These are phyloP conservation scores for Heteromyza rotundicornis DNA, from an alignment of 2,888 invertebrate genomes.

Conservation along the genomic window DNA sequence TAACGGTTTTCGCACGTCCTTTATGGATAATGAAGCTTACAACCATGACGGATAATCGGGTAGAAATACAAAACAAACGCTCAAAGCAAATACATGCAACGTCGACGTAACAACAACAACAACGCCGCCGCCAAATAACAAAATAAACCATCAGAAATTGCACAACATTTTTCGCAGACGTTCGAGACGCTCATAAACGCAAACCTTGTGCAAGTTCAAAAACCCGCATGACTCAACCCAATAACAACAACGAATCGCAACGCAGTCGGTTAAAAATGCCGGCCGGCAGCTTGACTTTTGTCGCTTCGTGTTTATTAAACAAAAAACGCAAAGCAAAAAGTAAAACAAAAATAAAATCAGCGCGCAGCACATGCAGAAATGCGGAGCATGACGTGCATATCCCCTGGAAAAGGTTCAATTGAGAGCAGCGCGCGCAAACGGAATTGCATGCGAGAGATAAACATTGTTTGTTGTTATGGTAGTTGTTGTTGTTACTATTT, in stretches of 20 bases:
- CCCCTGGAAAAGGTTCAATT: conserved; percentile 28
- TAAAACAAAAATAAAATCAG: conserved; percentile 1
- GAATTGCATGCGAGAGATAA: not conserved
- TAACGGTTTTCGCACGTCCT: too few relatives aligned
- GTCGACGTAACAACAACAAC: not conserved
- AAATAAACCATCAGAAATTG: too few relatives aligned
- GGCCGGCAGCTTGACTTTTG: conserved; percentile 40
- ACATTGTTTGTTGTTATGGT: not conserved
- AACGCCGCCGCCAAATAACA: not conserved
- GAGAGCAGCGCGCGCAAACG: conserved; percentile 23
- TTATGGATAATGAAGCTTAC: too few relatives aligned
- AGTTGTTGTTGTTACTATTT: not conserved
- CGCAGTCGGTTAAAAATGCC: conserved; percentile 45
- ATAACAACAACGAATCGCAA: conserved; percentile 23
- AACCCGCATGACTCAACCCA: conserved; percentile 45
- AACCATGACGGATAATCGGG: too few relatives aligned
- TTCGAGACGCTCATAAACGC: conserved; percentile 15
- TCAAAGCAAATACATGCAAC: conserved; percentile 26
- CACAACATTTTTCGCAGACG: not conserved
- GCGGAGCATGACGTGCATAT: too few relatives aligned
- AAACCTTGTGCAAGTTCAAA: conserved; percentile 51
- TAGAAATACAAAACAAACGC: conserved; percentile 34
- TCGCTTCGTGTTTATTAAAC: not conserved
- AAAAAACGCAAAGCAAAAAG: not conserved
- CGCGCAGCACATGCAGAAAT: conserved; percentile 14